Conservation (phyloP, 30 jellyfish, hydroid and myxozoan genomes). For the Chrysaora quinquecirrha region DNA sequence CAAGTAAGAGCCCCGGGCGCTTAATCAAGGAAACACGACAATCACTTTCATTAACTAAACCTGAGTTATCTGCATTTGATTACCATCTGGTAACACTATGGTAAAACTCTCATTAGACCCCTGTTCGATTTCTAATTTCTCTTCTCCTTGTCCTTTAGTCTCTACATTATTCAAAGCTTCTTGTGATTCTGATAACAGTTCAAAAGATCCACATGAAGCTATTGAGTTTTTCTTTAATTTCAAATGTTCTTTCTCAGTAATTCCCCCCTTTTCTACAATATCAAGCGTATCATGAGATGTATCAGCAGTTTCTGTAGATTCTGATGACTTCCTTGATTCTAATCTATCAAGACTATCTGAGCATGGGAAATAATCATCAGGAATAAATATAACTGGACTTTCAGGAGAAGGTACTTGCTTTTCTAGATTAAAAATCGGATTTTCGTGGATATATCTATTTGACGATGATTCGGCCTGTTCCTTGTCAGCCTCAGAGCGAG, state of each 20-base stretch:
- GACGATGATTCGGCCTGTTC: not conserved
- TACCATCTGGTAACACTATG: constrained; percentile 27
- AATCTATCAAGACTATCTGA: not conserved
- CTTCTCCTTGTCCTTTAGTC: not conserved
- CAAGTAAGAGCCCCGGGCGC: too few relatives aligned
- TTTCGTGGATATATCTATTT: constrained; percentile 11
- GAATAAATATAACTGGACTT: constrained; percentile 41
- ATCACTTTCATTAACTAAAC: too few relatives aligned
- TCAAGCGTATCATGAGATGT: constrained; percentile 12
- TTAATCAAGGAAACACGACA: too few relatives aligned
- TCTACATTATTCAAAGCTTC: constrained; percentile 1
- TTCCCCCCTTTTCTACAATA: not conserved
- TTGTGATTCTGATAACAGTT: constrained; percentile 16
- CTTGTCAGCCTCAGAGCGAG: not conserved
- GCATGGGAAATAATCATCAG: not conserved
- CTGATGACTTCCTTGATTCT: not conserved
- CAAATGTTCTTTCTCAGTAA: not conserved
- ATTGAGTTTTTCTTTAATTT: not conserved
- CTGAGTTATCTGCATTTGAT: not conserved
- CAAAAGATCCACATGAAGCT: constrained; percentile 56
- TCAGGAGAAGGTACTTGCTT: constrained; percentile 13
- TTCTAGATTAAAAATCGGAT: constrained; percentile 15
- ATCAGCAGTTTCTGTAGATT: not conserved
- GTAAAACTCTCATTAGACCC: constrained; percentile 59
- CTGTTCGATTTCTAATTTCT: not conserved